phyloP scores from a whole-genome alignment of 1,140 invertebrate species.

The Drosophila novamexicana region DNA sequence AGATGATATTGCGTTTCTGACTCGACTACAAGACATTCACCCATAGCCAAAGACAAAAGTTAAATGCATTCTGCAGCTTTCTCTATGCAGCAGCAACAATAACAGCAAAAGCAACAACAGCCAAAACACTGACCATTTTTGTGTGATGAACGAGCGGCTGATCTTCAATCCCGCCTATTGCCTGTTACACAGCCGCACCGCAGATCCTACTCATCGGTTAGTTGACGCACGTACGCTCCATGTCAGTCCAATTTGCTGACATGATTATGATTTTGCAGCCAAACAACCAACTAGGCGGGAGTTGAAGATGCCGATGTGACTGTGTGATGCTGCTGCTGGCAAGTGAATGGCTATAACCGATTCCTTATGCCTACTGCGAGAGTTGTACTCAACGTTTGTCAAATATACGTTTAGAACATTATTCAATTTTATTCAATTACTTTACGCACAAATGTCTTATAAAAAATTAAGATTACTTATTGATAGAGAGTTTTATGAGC shows the following conservation, averaged over 20 bases:
- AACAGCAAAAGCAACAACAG: constrained; percentile 2
- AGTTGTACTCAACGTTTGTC: constrained; percentile 31
- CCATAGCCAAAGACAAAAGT: constrained; percentile 47
- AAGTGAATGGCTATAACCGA: constrained; percentile 68
- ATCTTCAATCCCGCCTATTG: constrained; percentile 40
- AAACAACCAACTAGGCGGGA: constrained; percentile 43
- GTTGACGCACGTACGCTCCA: constrained; percentile 76
- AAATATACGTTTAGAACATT: neutral
- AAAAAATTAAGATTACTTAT: too few relatives aligned
- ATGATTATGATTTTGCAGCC: constrained; percentile 79
- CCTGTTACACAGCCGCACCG: constrained; percentile 19
- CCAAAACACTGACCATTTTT: constrained; percentile 34
- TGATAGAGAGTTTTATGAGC: too few relatives aligned
- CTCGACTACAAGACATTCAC: constrained; percentile 67
- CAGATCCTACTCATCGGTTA: constrained; percentile 77
- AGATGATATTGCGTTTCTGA: constrained; percentile 69
- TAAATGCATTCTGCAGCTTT: constrained; percentile 49
- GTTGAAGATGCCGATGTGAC: constrained; percentile 52
- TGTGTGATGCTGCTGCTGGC: constrained; percentile 21
- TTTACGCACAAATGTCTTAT: too few relatives aligned
- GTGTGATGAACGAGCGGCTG: constrained; percentile 29
- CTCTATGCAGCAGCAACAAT: constrained; percentile 33
- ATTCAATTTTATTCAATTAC: too few relatives aligned
- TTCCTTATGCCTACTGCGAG: constrained; percentile 30
- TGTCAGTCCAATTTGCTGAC: constrained; percentile 82